Evolutionary conservation across 2,113 vertebrate species (phyloP), one percentile per base, ranked within the genome.

Genomic region (Melospiza georgiana): DNA sequence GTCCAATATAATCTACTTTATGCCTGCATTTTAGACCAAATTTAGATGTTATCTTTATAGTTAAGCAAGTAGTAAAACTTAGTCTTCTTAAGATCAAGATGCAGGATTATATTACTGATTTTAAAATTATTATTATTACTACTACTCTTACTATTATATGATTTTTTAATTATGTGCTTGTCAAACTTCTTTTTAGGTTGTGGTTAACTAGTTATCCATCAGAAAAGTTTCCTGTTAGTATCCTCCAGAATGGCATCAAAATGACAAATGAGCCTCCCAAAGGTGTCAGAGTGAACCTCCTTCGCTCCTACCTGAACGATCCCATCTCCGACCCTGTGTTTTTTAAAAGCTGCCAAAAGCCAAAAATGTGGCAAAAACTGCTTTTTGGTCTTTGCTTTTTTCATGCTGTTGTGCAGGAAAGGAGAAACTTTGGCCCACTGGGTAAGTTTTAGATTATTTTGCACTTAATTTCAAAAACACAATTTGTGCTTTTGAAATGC

Each of bases 191-290:
- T 94, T 96, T 59, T 87, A 99, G 99, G 84, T 94, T 99, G 79
- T 99, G 98, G 98, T 94, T 99, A 84, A 99, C 99, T 46, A 99
- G 99, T 95, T 99, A 99, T 51, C 99, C 99, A 6, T 99, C 99
- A 9, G 98, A 99, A 82, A 99, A 98, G 94, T 99, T 99, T 96
- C 99, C 99, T 10, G 98, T 99, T 65, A 99, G 98, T 79, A 99
- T 99, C 92, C 98, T 99, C 39, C 98, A 99, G 97, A 99, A 99
- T 43, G 98, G 99, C 44, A 97, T 99, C 93, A 99, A 99, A 97
- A 99, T 99, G 99, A 99, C 99, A 5, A 99, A 99, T 3, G 98
- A 99, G 80, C 99, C 99, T n/a, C 99, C 99, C 0, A 99, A 99
- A 92, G 99, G 99, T 1, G 93, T 99, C 12, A 96, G 98, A 77